Evolutionary conservation across 1,140 invertebrate species (phyloP), one percentile per base, ranked within the genome.

Genomic region (Galleria mellonella): DNA sequence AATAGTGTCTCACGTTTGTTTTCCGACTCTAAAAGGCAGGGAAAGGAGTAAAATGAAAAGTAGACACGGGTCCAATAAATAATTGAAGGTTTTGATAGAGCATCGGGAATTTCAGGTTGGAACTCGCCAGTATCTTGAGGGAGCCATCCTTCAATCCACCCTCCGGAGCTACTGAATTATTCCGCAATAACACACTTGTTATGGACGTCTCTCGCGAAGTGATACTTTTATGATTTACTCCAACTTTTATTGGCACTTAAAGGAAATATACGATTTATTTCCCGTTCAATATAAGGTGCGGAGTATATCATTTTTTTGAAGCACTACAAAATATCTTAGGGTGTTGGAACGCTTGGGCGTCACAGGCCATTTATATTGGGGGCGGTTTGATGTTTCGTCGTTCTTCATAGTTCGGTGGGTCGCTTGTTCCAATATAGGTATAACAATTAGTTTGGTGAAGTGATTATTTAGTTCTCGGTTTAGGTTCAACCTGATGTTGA

Each of bases 151-250:
- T 84, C 72, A 81, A 55, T 43, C 58, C 59, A 62, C 81, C 73
- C 72, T 72, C 68, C 65, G 31, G 32, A 49, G 50, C 69, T 77
- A 70, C 73, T 84, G 81, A 84, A 84, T 84, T 84, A 84, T 84
- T 84, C 70, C 47, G 72, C 76, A 81, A 84, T 84, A 84, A 84
- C 77, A 84, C 72, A 81, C 77, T 78, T 78, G 79, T 82, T 84
- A 84, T 77, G 77, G 76, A 81, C 81, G 57, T 81, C 81, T 76
- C 68, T 69, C 59, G 62, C 57, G 62, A 67, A 78, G 73, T 83
- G 76, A 82, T 84, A 84, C 81, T 82, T 82, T 81, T 84, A 82
- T 84, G 81, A 84, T 84, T 84, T 84, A 84, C 78, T 84, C 58
- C 71, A 77, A 84, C 71, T 84, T 84, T 84, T 84, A 84, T 84